Percentiles rank a stretch among this genome's conserved stretches.
phyloP scores from a whole-genome alignment of 2,113 vertebrate genomes.

The Pteropus alecto region DNA sequence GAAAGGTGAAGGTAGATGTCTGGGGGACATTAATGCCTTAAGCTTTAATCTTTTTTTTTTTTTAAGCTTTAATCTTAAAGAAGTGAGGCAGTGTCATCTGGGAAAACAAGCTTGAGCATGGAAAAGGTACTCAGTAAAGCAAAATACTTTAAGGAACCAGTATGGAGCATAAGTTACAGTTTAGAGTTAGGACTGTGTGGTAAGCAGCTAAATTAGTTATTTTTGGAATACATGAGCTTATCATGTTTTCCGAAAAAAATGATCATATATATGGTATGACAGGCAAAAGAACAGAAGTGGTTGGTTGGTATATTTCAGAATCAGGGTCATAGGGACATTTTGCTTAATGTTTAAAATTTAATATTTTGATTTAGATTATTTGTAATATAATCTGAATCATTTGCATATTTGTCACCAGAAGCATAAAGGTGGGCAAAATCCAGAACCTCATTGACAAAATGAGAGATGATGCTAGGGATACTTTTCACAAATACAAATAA shows the following conservation, averaged over 20 bases:
- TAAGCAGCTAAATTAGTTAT: neutral
- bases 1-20: neutral
- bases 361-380: slow-evolving; percentile 32
- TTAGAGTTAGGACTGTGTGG: slow-evolving; percentile 14
- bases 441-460: neutral
- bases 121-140: neutral
- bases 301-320: slow-evolving; percentile 26
- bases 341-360: slow-evolving; percentile 10
- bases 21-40: neutral
- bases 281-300: neutral
- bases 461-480: neutral
- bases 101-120: neutral
- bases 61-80: neutral
- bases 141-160: neutral
- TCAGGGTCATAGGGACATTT: neutral
- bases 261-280: neutral
- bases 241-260: neutral
- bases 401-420: neutral
- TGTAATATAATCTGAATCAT: slow-evolving; percentile 13
- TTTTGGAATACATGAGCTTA: neutral
- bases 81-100: neutral
- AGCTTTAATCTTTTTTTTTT: neutral
- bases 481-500: slow-evolving; percentile 28
- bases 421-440: neutral
- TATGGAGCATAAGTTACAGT: neutral